Evolutionary conservation across 1,140 invertebrate species (phyloP).

Genomic region (Drosophila mojavensis): DNA sequence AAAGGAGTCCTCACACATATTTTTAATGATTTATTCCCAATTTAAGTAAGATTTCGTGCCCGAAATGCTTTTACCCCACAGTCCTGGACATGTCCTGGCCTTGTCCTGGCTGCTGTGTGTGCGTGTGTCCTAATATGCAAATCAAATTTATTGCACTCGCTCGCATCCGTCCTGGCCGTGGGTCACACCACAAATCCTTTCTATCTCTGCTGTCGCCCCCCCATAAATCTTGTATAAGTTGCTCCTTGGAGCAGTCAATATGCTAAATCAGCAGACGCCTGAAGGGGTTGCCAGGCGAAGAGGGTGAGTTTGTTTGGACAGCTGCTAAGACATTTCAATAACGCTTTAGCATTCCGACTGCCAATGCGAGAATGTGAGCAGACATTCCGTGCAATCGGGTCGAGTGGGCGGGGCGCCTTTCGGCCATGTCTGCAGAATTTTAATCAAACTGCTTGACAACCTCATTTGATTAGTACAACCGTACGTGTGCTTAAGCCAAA

Average conservation of each 20-base stretch:
- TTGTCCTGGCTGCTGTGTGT: slow-evolving; percentile 22
- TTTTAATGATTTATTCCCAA: slow-evolving; percentile 83
- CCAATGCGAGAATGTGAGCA: slow-evolving; percentile 50
- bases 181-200: slow-evolving; percentile 75
- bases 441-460: slow-evolving; percentile 58
- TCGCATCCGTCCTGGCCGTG: slow-evolving; percentile 37
- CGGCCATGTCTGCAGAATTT: slow-evolving; percentile 69
- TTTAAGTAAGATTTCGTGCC: slow-evolving; percentile 76
- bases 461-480: slow-evolving; percentile 27
- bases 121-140: slow-evolving; percentile 81
- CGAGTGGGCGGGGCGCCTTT: not conserved
- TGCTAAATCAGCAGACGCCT: slow-evolving; percentile 75
- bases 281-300: slow-evolving; percentile 3
- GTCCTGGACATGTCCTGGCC: not conserved
- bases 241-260: slow-evolving; percentile 80
- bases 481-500: not conserved
- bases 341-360: slow-evolving; percentile 55
- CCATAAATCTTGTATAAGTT: slow-evolving; percentile 83
- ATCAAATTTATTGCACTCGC: slow-evolving; percentile 80
- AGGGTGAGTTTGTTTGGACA: slow-evolving; percentile 64
- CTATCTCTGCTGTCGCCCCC: slow-evolving; percentile 72
- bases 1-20: slow-evolving; percentile 40
- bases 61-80: slow-evolving; percentile 58
- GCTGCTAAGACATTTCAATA: slow-evolving; percentile 80
- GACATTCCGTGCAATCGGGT: not conserved